Conservation (phyloP, 1,140 invertebrate genomes). For the Eufriesea mexicana region DNA sequence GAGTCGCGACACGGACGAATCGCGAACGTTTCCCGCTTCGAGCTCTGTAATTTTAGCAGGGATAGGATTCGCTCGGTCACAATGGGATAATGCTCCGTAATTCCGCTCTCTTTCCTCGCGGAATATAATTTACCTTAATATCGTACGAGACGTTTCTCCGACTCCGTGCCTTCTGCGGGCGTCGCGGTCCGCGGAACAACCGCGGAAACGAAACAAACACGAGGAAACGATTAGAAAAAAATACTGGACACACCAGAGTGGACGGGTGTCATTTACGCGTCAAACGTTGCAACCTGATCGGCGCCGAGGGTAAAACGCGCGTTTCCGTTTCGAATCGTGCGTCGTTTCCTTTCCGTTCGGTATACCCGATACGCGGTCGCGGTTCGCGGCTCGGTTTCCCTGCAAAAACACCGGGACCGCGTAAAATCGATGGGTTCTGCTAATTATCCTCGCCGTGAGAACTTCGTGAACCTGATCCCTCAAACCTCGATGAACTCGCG, state of each 20-base stretch:
- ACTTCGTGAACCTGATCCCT: conserved; percentile 21
- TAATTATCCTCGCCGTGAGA: conserved; percentile 50
- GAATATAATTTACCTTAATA: conserved; percentile 57
- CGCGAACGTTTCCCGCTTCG: conserved; percentile 18
- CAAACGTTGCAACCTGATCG: conserved; percentile 49
- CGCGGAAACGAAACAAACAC: conserved; percentile 17
- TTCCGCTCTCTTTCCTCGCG: conserved; percentile 44
- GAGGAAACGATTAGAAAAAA: conserved; percentile 28
- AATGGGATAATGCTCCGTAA: conserved; percentile 44
- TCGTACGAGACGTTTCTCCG: conserved; percentile 36
- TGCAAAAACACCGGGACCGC: conserved; percentile 37
- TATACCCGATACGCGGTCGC: conserved; percentile 6
- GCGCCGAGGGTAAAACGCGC: conserved; percentile 30
- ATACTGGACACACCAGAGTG: not conserved
- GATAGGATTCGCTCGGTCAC: conserved; percentile 50
- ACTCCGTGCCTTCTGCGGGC: not conserved
- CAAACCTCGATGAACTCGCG: not conserved
- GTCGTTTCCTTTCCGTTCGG: conserved; percentile 37
- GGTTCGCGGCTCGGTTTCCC: conserved; percentile 23
- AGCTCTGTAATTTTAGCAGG: conserved; percentile 37
- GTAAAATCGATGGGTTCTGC: conserved; percentile 51
- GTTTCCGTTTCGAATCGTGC: conserved; percentile 63
- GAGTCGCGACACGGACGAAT: conserved; percentile 13
- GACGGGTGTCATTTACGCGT: conserved; percentile 52
- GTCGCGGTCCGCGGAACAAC: not conserved